Evolutionary conservation across 2,888 invertebrate species (phyloP).

Genomic region (Theretra japonica): DNA sequence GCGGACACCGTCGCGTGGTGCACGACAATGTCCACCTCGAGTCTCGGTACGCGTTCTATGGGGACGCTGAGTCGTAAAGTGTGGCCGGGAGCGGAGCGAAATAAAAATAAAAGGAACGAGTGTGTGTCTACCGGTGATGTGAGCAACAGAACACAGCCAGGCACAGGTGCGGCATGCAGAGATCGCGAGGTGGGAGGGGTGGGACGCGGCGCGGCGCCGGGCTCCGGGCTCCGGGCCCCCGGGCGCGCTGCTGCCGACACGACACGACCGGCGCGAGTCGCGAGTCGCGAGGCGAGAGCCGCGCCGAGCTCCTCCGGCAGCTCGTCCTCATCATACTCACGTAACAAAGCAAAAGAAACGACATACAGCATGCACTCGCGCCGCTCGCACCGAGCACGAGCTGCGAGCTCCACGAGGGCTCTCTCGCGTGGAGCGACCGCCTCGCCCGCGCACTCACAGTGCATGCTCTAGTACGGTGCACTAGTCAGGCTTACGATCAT

Average conservation of each 20-base stretch:
- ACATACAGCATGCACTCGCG: slow-evolving; percentile 77
- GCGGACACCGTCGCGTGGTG: slow-evolving; percentile 82
- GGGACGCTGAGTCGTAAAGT: slow-evolving; percentile 74
- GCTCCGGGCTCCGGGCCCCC: slow-evolving; percentile 29
- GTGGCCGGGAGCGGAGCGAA: slow-evolving; percentile 83
- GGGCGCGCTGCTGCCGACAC: slow-evolving; percentile 50
- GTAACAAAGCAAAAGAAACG: slow-evolving; percentile 85
- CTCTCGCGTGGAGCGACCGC: not conserved
- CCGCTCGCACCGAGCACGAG: slow-evolving; percentile 36
- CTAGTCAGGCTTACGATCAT: slow-evolving; percentile 81
- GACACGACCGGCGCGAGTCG: slow-evolving; percentile 53
- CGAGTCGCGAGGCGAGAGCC: slow-evolving; percentile 62
- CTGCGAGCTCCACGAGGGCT: not conserved
- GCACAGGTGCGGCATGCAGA: slow-evolving; percentile 81
- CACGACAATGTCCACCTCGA: slow-evolving; percentile 83
- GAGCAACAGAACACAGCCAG: slow-evolving; percentile 85
- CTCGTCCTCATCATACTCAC: slow-evolving; percentile 73
- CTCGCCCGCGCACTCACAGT: slow-evolving; percentile 2
- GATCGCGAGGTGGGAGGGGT: slow-evolving; percentile 79
- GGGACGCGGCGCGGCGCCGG: slow-evolving; percentile 72
- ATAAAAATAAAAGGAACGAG: slow-evolving; percentile 76
- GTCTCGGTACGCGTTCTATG: slow-evolving; percentile 75
- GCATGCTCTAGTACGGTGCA: slow-evolving; percentile 52
- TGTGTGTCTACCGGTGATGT: slow-evolving; percentile 84
- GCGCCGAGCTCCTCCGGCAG: slow-evolving; percentile 70